Percentiles rank a stretch among this genome's conserved stretches.
phyloP scores from a whole-genome alignment of 64 coral and sea anemone species.

The Montipora cactus region DNA sequence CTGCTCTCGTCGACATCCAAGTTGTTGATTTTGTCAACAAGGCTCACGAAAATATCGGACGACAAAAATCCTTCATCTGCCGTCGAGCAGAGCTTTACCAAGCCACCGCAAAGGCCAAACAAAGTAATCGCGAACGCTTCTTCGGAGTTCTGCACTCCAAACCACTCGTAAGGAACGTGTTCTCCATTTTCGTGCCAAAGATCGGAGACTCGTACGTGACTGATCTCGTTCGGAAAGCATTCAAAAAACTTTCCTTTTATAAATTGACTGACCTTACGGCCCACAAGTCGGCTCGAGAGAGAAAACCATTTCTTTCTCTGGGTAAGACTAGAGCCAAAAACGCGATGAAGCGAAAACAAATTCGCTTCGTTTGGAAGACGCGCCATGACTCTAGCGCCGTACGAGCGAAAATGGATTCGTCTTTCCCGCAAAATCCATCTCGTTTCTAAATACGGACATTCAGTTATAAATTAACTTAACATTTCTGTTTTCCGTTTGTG shows the following conservation, averaged over 20 bases:
- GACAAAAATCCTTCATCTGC: constrained; percentile 24
- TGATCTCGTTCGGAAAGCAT: constrained; percentile 26
- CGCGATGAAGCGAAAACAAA: background rate
- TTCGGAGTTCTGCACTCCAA: background rate
- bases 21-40: no score
- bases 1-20: constrained; percentile 18
- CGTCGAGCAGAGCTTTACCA: background rate
- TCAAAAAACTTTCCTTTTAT: constrained; percentile 35
- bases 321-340: background rate
- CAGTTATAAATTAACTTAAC: no score
- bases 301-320: background rate
- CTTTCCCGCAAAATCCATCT: no score
- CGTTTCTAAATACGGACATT: no score
- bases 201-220: background rate
- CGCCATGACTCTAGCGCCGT: no score
- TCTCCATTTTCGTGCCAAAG: constrained; percentile 66
- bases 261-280: constrained; percentile 5
- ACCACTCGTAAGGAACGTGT: background rate
- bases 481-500: no score
- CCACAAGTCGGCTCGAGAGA: background rate
- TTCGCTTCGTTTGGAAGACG: no score
- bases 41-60: background rate
- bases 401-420: no score
- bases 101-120: constrained; percentile 13
- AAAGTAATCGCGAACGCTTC: constrained; percentile 25